These are phyloP conservation scores for Monodelphis domestica DNA, from an alignment of 2,797 vertebrate genomes.

Conservation along the genomic window DNA sequence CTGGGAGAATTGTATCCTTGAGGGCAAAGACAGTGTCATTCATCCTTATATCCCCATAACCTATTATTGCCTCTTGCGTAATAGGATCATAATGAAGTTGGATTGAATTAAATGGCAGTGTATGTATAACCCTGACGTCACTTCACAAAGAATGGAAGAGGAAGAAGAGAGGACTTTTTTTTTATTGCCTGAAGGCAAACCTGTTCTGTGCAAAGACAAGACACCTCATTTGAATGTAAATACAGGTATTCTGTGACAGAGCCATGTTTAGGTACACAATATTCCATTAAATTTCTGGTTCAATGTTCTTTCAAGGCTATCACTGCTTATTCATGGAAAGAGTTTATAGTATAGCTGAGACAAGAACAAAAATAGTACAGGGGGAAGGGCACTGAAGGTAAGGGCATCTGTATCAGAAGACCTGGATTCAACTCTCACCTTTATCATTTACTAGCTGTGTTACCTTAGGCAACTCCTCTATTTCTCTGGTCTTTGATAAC, in stretches of 20 bases:
- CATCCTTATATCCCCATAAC: neutral
- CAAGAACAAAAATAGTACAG: neutral
- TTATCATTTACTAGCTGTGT: neutral
- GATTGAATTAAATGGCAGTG: neutral
- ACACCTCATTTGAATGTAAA: neutral
- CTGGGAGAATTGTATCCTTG: neutral
- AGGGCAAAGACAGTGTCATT: neutral
- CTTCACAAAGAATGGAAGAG: neutral
- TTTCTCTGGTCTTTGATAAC: neutral
- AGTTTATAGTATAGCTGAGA: neutral
- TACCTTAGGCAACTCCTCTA: neutral
- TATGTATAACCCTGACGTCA: neutral
- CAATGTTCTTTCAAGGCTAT: neutral
- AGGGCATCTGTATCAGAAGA: neutral
- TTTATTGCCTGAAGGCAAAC: too few species aligned
- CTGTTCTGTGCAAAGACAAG: neutral
- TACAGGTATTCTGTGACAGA: neutral
- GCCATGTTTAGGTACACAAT: neutral
- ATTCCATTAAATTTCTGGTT: neutral
- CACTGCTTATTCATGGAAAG: neutral
- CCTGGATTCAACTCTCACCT: neutral
- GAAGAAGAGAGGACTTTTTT: neutral
- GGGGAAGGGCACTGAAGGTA: neutral
- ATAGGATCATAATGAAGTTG: neutral
- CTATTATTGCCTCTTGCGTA: neutral